Base-by-base conservation (phyloP, 1,140 invertebrate species). In the Drosophila sechellia region DNA sequence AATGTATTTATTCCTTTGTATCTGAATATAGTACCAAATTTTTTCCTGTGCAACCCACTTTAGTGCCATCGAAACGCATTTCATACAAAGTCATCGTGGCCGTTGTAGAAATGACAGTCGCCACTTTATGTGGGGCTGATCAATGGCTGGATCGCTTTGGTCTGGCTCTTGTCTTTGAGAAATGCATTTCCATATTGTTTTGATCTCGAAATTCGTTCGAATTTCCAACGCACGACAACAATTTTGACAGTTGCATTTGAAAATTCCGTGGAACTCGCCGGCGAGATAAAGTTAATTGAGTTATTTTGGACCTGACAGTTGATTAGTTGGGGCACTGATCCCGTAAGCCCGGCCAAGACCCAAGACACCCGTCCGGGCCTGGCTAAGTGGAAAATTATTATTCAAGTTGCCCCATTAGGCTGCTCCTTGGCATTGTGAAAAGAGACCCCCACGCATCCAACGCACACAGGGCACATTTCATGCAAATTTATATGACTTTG, bases 151-250 rank as follows among this genome's bases (percentile, higher is more conserved):
- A 60, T 75, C 64, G 77, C 40, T 52, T 74, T 25, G 54, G 49
- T 65, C 55, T 53, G 57, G 64, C 59, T 69, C 64, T 87, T 75
- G 70, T 61, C 81, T 86, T 70, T 81, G 68, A 77, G 77, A 85
- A 81, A 86, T 81, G 81, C 81, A 81, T 86, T 86, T 86, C 84
- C 76, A 69, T 89, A 87, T 87, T 87, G 84, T 87, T 87, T 89
- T 87, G 84, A 87, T 87, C 84, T 70, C 58, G 56, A 73, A 87
- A 84, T 87, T 87, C 84, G 77, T 87, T 89, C 65, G 84, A 89
- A 87, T 90, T 87, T 77, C 37, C 59, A 73, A 83, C 42, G n/a
- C 58, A 78, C 55, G 59, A 61, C 59, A 63, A 63, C 59, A 79
- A 89, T 84, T 89, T 87, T 87, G 84, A 89, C 84, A 87, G 84